Evolutionary conservation across 1,140 invertebrate genomes (phyloP).

Genomic region (Phymorhynchus buccinoides): DNA sequence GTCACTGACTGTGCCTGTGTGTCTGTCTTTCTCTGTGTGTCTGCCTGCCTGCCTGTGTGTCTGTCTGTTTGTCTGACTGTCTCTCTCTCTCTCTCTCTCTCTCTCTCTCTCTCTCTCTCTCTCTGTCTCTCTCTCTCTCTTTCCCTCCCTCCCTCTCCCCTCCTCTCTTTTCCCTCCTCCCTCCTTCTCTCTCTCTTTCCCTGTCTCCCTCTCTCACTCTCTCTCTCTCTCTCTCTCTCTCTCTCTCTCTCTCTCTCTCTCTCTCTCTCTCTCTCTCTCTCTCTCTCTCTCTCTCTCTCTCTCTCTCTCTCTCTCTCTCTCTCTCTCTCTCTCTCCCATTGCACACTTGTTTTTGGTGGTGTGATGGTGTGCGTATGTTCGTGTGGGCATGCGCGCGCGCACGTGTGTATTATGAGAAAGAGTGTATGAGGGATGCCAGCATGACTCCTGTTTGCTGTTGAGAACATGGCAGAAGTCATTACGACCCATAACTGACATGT

Average conservation of each 20-base stretch:
- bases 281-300: neutral
- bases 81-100: neutral
- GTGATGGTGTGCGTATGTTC: no score
- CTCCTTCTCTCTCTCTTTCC: slow-evolving; percentile 9
- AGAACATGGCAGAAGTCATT: no score
- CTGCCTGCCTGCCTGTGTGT: neutral
- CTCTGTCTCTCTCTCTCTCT: neutral
- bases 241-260: neutral
- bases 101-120: neutral
- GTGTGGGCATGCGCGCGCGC: no score
- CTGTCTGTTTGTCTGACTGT: neutral
- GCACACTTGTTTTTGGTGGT: no score
- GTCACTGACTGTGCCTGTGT: neutral
- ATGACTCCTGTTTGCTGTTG: no score
- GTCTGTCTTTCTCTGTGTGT: neutral
- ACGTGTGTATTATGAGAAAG: no score
- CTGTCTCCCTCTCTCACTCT: no score
- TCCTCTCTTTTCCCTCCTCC: neutral
- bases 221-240: slow-evolving; percentile 18
- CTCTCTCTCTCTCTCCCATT: neutral
- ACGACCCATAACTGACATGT: no score
- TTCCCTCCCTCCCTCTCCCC: neutral
- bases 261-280: neutral
- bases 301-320: neutral
- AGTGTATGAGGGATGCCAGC: no score